These are phyloP conservation scores for Gallinago solitaria DNA, from an alignment of 2,797 vertebrate genomes.

Conservation along the genomic window DNA sequence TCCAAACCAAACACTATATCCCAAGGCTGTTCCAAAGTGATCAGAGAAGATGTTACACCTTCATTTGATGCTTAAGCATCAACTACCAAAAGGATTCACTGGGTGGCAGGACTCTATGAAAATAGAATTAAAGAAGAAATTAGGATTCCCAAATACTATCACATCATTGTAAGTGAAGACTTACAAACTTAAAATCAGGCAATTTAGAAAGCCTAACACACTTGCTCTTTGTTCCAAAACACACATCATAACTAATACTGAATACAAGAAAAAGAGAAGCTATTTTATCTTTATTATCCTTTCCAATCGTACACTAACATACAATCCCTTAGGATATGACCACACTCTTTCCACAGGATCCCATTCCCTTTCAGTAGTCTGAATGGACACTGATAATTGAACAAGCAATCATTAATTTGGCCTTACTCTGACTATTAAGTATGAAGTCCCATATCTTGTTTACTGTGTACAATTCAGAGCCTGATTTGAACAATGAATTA, in stretches of 20 bases:
- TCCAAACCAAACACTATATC: neutral
- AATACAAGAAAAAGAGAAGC: neutral
- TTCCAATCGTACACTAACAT: neutral
- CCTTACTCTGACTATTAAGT: neutral
- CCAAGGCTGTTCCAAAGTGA: neutral
- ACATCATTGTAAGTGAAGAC: neutral
- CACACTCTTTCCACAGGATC: neutral
- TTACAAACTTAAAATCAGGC: neutral
- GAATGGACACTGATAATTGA: neutral
- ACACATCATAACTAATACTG: neutral
- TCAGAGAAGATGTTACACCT: neutral
- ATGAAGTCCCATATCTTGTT: constrained; percentile 4
- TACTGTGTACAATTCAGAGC: neutral
- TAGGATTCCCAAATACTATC: neutral
- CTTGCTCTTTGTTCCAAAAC: neutral
- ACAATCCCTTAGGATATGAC: neutral
- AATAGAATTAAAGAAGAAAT: neutral
- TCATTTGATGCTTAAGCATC: neutral
- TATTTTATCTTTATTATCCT: neutral
- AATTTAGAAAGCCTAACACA: neutral
- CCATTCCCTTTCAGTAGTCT: neutral
- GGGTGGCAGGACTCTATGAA: neutral
- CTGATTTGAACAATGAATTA: constrained; percentile 45
- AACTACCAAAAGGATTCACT: neutral
- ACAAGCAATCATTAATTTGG: neutral